Evolutionary conservation across 2,888 invertebrate genomes (phyloP), one percentile per base, ranked within the genome.

Genomic region (Drosophila prolongata): DNA sequence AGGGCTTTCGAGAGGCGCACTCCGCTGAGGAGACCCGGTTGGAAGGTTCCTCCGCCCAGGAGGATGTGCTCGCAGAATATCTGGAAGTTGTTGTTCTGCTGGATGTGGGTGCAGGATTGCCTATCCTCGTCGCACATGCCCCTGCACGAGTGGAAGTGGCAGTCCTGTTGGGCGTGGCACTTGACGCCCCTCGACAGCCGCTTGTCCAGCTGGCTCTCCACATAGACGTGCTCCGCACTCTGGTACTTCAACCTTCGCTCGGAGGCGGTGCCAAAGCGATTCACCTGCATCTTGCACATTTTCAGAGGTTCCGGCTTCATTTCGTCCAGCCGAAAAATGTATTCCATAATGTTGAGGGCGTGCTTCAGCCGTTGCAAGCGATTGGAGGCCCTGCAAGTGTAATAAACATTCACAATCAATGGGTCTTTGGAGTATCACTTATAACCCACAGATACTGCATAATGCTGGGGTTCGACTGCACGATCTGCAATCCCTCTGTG

Each of bases 81-180:
- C 73, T 92, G 91, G 47, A 91, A 87, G 76, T 92, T 92, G 70
- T 90, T 91, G 66, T 92, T 92, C 71, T 91, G 91, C 71, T 92
- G 92, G 24, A 89, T 76, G 34, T 90, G 89, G 14, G 75, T 81
- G 70, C 92, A 92, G 13, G 83, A 70, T n/a, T 80, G 81, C 6
- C 79, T 75, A n/a, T 80, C 77, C 3, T 68, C 53, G 74, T 92
- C 90, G 76, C 92, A 92, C 60, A 86, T 78, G 0, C 92, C 92
- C 11, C 88, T 77, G 42, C 92, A 92, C 55, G 85, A 81, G 55
- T 90, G 84, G 66, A 83, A 90, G 50, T 64, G 80, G 42, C 92
- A 92, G 65, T 92, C 91, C 14, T 76, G 74, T 58, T 91, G 80
- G n/a, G 53, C 61, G 10, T 68, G 78, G 53, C 92, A 92, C 24